Conservation (phyloP, 1,140 invertebrate genomes). For the Tenebrio molitor region DNA sequence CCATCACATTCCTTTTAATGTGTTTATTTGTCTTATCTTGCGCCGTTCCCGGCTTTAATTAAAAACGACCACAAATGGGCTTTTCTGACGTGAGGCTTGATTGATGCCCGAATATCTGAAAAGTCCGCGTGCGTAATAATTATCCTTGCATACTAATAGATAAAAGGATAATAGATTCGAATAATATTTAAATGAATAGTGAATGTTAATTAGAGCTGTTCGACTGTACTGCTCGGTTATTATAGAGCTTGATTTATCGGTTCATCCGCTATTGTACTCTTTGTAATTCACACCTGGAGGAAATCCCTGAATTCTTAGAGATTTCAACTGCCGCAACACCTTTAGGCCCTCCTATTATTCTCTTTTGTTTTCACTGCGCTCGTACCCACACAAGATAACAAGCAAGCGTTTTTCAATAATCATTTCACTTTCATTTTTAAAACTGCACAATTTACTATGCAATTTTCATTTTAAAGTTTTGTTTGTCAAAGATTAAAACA, state of each 20-base stretch:
- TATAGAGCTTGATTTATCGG: conserved; percentile 28
- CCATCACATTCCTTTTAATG: conserved; percentile 31
- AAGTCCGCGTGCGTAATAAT: conserved; percentile 2
- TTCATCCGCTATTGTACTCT: conserved; percentile 35
- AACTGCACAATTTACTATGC: too few species aligned
- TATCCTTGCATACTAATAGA: conserved; percentile 20
- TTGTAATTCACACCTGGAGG: conserved; percentile 38
- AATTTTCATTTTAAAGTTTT: too few species aligned
- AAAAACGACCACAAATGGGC: conserved; percentile 6
- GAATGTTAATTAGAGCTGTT: conserved; percentile 34
- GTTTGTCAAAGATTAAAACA: too few species aligned
- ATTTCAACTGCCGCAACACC: conserved; percentile 32
- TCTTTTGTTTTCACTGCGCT: conserved; percentile 14
- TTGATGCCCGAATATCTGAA: conserved; percentile 2
- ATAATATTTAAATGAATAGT: conserved; percentile 37
- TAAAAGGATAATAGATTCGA: conserved; percentile 34
- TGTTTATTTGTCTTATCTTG: conserved; percentile 33
- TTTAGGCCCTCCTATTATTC: conserved; percentile 28
- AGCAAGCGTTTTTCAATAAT: background rate
- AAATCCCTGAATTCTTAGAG: conserved; percentile 40
- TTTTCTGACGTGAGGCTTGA: background rate
- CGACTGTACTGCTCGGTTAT: conserved; percentile 32
- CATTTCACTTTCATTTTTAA: too few species aligned
- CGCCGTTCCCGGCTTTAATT: background rate
- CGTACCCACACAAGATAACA: conserved; percentile 6